Evolutionary conservation across 1,140 invertebrate species (phyloP).

Genomic region (Apis florea): DNA sequence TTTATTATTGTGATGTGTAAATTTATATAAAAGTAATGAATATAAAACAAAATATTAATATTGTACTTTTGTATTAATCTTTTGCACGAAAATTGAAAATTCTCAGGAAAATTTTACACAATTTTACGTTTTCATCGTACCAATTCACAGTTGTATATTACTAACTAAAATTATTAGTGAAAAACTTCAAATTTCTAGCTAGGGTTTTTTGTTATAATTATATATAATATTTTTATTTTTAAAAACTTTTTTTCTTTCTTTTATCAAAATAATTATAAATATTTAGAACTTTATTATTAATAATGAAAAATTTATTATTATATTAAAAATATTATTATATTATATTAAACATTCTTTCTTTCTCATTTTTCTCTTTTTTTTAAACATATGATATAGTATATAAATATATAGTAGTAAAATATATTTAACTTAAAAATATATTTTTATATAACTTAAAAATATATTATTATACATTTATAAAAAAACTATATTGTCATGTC

Average conservation of each 20-base stretch:
- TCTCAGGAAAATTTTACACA: not conserved
- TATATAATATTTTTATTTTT: not conserved
- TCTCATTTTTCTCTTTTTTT: too few relatives aligned
- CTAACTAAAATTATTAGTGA: not conserved
- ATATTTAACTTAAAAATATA: too few relatives aligned
- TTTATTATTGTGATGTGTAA: not conserved
- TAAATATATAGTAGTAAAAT: not conserved
- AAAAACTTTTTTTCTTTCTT: too few relatives aligned
- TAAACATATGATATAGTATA: not conserved
- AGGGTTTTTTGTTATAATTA: not conserved
- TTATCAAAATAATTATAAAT: not conserved
- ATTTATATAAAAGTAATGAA: not conserved
- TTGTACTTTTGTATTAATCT: conserved; percentile 22
- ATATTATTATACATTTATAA: not conserved
- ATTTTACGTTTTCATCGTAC: conserved; percentile 50
- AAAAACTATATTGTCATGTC: not conserved
- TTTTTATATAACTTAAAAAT: too few relatives aligned
- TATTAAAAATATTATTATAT: too few relatives aligned
- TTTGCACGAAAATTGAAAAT: conserved; percentile 1
- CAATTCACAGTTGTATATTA: conserved; percentile 28
- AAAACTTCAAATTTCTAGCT: not conserved
- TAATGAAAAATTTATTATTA: too few relatives aligned
- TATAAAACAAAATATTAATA: not conserved
- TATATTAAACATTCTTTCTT: too few relatives aligned
- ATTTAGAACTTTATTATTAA: not conserved